Percentiles rank a stretch among this genome's conserved stretches.
phyloP scores from a whole-genome alignment of 2,888 invertebrate species.

The Andrena minutula region DNA sequence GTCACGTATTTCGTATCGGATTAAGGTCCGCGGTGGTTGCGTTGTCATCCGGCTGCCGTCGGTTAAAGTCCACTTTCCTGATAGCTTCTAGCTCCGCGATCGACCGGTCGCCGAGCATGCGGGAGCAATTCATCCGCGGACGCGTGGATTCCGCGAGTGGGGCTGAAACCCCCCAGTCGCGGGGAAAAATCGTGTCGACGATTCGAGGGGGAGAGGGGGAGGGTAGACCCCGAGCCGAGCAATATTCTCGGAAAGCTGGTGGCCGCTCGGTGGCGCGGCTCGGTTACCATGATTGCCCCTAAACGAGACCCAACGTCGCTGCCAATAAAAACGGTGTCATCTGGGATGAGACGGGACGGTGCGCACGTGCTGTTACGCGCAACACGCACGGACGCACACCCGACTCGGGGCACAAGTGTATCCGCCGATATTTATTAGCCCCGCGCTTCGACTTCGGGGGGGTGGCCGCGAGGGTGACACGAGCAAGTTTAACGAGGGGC shows the following conservation, averaged over 20 bases:
- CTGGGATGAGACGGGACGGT: conserved; percentile 62
- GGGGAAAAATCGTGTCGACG: neutral
- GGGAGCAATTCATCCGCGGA: conserved; percentile 1
- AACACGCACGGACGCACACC: conserved; percentile 14
- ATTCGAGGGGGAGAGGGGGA: neutral
- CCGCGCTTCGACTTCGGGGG: conserved; percentile 28
- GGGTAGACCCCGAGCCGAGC: neutral
- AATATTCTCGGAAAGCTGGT: conserved; percentile 8
- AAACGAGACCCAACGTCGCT: conserved; percentile 74
- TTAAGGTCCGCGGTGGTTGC: conserved; percentile 27
- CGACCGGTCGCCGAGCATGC: neutral
- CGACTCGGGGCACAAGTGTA: conserved; percentile 60
- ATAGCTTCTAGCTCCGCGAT: neutral
- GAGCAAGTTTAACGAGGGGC: conserved; percentile 43
- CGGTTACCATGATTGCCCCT: conserved; percentile 75
- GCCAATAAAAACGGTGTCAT: conserved; percentile 82
- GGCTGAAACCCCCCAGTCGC: neutral
- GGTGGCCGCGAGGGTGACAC: conserved; percentile 39
- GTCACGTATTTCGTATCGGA: conserved; percentile 62
- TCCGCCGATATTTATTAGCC: conserved; percentile 81
- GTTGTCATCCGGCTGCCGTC: conserved; percentile 16
- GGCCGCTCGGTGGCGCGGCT: neutral
- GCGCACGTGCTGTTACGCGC: conserved; percentile 65
- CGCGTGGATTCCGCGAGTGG: conserved; percentile 10
- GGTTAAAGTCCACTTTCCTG: conserved; percentile 8